Percentiles rank a stretch among this genome's conserved stretches.
Evolutionary conservation across 2,888 invertebrate genomes (phyloP).

Genomic region (Schizotus pectinicornis): DNA sequence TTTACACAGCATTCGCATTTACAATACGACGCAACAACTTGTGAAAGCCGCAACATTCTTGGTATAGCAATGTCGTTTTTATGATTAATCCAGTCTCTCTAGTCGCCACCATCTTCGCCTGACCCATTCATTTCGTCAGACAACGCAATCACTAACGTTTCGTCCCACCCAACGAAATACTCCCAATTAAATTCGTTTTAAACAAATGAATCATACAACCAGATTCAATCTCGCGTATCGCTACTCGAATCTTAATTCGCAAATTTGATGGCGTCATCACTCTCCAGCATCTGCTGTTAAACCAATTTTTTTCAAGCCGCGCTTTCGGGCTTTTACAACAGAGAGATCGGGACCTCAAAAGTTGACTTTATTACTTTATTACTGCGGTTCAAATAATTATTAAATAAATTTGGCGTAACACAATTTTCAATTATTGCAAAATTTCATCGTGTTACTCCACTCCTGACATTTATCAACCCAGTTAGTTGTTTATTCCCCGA

Average conservation of each 20-base stretch:
- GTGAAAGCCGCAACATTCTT: slow-evolving; percentile 24
- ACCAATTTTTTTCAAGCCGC: too few species aligned
- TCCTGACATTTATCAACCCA: not conserved
- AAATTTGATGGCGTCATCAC: not conserved
- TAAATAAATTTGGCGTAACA: not conserved
- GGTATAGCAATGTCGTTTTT: slow-evolving; percentile 26
- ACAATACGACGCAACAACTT: slow-evolving; percentile 25
- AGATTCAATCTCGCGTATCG: not conserved
- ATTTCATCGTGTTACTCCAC: not conserved
- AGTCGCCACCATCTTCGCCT: slow-evolving; percentile 21
- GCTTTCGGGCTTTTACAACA: not conserved
- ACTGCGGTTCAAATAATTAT: not conserved
- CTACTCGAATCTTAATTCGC: not conserved
- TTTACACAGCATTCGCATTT: not conserved
- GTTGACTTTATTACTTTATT: too few species aligned
- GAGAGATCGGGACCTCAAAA: not conserved
- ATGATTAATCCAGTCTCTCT: slow-evolving; percentile 23
- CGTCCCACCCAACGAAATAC: slow-evolving; percentile 6
- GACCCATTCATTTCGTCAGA: slow-evolving; percentile 23
- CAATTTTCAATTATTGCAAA: not conserved
- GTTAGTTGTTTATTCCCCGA: not conserved
- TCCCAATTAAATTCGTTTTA: slow-evolving; percentile 20
- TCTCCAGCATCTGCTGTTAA: not conserved
- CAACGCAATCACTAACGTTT: slow-evolving; percentile 24
- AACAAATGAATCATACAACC: slow-evolving; percentile 18